phyloP scores from a whole-genome alignment of 2,888 invertebrate genomes.

The Podabrus alpinus region DNA sequence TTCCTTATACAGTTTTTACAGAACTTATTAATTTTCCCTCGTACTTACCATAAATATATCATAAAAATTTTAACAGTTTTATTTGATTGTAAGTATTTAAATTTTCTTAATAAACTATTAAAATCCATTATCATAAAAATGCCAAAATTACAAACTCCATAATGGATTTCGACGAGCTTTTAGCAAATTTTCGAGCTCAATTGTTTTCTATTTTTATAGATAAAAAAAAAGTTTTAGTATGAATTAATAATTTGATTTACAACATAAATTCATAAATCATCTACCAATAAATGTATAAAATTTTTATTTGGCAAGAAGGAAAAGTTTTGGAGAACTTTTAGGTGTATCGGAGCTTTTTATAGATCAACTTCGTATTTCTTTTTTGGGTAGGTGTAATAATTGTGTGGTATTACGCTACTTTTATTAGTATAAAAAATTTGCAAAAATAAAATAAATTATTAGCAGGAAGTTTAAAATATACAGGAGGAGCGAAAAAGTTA shows the following conservation, averaged over 20 bases:
- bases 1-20: no score
- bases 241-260: not conserved
- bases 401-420: not conserved
- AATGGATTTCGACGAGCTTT: not conserved
- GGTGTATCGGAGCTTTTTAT: not conserved
- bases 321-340: not conserved
- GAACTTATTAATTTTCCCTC: no score
- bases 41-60: no score
- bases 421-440: no score
- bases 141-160: not conserved
- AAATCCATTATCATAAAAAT: not conserved
- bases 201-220: not conserved
- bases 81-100: not conserved
- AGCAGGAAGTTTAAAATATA: no score
- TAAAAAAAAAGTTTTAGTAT: not conserved
- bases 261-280: not conserved
- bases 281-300: not conserved
- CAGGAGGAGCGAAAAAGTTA: no score
- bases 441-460: no score
- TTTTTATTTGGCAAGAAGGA: not conserved
- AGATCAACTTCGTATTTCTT: not conserved
- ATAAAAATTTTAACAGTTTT: not conserved
- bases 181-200: not conserved
- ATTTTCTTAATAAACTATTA: not conserved
- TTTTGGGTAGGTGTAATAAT: not conserved